Evolutionary conservation across 2,797 vertebrate species (phyloP), one percentile per base, ranked within the genome.

Genomic region (Urocyon cinereoargenteus): DNA sequence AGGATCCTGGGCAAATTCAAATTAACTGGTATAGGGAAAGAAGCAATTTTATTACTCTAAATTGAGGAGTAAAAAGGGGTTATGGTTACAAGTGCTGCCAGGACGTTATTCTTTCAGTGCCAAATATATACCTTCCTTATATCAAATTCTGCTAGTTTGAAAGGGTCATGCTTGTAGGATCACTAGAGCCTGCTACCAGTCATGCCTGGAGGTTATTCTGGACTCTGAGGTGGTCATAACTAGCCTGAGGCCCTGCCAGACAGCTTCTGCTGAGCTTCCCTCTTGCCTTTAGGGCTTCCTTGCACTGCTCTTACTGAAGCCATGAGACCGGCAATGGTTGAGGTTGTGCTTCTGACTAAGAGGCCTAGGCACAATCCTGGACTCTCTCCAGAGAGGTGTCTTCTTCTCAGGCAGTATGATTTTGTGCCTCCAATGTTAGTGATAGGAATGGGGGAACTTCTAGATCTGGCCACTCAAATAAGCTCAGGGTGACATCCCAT

Each of bases 351-450:
- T 97, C 40, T 40, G 85, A 61, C n/a, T 75, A 40, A 82, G 66
- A 96, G 81, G 77, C 81, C 72, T 77, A 36, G 66, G 78, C 70
- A 87, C 40, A 94, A 64, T 59, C 51, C 40, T 94, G 75, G 31
- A 34, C 14, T 87, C 15, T 64, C 40, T 15, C 55, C 49, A 77
- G 22, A 45, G 40, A 92, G 81, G 40, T 62, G 12, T 57, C 82
- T 53, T 95, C 88, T 89, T 91, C 77, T 49, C 19, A 90, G 87
- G 91, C 19, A 93, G 85, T 96, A 91, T 90, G 75, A 92, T 66
- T 86, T 90, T 97, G 90, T 97, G 87, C 87, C 90, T 97, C 83
- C 73, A n/a, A 15, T 72, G 73, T 4, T 72, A 36, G 45, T 96
- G 73, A 90, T 5, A 92, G 85, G 53, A 95, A 36, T 83, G 53